phyloP scores from a whole-genome alignment of 2,113 vertebrate species.

The Cricetomys ansorgei region DNA sequence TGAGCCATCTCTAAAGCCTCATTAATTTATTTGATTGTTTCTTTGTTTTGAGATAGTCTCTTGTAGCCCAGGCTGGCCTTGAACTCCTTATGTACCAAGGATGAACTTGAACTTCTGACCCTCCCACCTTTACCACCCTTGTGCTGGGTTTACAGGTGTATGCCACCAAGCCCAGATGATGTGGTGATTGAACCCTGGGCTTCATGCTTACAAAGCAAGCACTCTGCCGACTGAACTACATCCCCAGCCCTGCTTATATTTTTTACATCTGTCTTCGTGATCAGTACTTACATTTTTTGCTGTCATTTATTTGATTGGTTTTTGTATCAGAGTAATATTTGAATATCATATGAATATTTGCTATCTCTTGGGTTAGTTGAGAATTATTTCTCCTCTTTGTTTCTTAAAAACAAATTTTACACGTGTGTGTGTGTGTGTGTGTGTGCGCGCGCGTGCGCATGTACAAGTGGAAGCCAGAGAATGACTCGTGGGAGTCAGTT shows the following conservation, averaged over 20 bases:
- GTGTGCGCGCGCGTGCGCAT: too few relatives aligned
- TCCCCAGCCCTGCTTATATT: neutral
- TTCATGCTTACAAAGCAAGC: neutral
- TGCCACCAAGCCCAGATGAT: neutral
- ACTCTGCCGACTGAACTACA: neutral
- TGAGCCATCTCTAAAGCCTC: neutral
- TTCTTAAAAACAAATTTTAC: neutral
- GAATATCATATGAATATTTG: neutral
- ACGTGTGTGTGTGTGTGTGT: neutral
- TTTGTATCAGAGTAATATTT: neutral
- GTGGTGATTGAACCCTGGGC: neutral
- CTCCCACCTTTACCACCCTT: neutral
- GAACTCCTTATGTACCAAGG: neutral
- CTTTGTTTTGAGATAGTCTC: neutral
- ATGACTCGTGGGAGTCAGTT: neutral
- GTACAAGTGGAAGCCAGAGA: neutral
- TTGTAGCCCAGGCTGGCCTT: neutral
- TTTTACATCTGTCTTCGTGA: neutral
- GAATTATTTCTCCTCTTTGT: neutral
- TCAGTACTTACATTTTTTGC: slow-evolving; percentile 10
- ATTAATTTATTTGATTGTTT: neutral
- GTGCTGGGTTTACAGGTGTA: neutral
- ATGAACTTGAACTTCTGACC: neutral
- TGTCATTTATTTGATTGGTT: neutral
- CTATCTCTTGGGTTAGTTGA: slow-evolving; percentile 4